These are phyloP conservation scores for Lithobates pipiens DNA, from an alignment of 2,797 vertebrate genomes.

Conservation along the genomic window DNA sequence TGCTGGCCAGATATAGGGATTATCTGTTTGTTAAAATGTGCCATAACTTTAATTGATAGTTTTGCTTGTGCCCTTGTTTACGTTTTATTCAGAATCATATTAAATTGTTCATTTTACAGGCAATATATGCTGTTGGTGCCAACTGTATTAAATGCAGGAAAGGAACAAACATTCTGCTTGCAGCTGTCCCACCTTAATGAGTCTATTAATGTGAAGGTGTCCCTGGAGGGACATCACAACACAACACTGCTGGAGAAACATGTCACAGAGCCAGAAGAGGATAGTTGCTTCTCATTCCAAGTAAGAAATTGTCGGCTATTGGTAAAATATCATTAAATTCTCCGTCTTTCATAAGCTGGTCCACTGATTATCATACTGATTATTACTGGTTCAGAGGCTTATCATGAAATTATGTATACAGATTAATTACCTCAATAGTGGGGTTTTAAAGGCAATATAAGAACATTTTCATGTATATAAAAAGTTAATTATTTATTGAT, in stretches of 20 bases:
- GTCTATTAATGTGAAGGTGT: conserved; percentile 12
- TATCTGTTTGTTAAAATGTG: too few species aligned
- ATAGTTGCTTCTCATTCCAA: conserved; percentile 29
- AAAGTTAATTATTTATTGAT: too few species aligned
- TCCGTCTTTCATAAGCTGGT: too few species aligned
- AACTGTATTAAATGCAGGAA: conserved; percentile 8
- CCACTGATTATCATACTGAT: too few species aligned
- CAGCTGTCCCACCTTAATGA: conserved; percentile 51
- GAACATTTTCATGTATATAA: too few species aligned
- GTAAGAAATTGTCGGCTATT: not conserved
- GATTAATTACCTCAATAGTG: too few species aligned
- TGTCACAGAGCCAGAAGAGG: conserved; percentile 12
- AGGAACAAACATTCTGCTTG: conserved; percentile 36
- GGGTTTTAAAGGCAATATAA: too few species aligned
- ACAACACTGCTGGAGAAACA: conserved; percentile 40
- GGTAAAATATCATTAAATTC: not conserved
- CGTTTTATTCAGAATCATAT: too few species aligned
- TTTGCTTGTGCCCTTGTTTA: not conserved
- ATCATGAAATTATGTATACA: too few species aligned
- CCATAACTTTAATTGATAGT: not conserved
- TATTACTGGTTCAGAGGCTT: too few species aligned
- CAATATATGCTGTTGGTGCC: conserved; percentile 54
- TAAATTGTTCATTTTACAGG: not conserved
- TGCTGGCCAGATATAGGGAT: too few species aligned
- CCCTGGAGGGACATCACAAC: conserved; percentile 26